Evolutionary conservation across 2,888 invertebrate species (phyloP).

Genomic region (Eumerus sabulonum): DNA sequence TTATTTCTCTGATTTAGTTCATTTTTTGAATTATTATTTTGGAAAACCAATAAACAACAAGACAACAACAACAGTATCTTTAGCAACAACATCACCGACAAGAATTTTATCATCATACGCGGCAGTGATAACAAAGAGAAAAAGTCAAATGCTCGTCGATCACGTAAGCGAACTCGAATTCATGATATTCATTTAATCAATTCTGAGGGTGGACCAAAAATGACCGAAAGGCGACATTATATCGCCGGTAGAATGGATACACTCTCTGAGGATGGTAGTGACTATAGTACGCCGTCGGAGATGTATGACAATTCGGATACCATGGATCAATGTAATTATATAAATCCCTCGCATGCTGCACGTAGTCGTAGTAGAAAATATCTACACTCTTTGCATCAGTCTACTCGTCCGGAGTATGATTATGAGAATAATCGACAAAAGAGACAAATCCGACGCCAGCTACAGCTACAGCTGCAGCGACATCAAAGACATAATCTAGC

Average conservation of each 20-base stretch:
- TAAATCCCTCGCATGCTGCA: constrained; percentile 16
- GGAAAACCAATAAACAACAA: constrained; percentile 62
- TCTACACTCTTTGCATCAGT: constrained; percentile 33
- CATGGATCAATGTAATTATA: constrained; percentile 51
- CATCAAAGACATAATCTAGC: constrained; percentile 44
- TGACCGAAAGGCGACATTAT: constrained; percentile 53
- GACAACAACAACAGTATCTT: constrained; percentile 44
- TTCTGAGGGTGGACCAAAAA: constrained; percentile 29
- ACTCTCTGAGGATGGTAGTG: constrained; percentile 52
- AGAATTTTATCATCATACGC: constrained; percentile 33
- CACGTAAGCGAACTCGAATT: constrained; percentile 46
- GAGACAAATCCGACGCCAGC: background rate
- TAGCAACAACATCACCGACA: constrained; percentile 50
- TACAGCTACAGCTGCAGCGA: constrained; percentile 15
- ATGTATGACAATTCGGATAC: constrained; percentile 1
- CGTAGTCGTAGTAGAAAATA: constrained; percentile 50
- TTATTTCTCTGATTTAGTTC: constrained; percentile 80
- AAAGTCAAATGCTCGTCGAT: constrained; percentile 14
- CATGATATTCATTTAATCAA: constrained; percentile 59
- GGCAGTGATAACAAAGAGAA: constrained; percentile 12
- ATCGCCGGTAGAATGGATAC: constrained; percentile 43
- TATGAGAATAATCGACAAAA: constrained; percentile 34
- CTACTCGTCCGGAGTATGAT: background rate
- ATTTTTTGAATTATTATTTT: constrained; percentile 74
- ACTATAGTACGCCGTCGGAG: constrained; percentile 48